These are phyloP conservation scores for Rhynchomys soricoides DNA, from an alignment of 2,113 vertebrate species.

Conservation along the genomic window DNA sequence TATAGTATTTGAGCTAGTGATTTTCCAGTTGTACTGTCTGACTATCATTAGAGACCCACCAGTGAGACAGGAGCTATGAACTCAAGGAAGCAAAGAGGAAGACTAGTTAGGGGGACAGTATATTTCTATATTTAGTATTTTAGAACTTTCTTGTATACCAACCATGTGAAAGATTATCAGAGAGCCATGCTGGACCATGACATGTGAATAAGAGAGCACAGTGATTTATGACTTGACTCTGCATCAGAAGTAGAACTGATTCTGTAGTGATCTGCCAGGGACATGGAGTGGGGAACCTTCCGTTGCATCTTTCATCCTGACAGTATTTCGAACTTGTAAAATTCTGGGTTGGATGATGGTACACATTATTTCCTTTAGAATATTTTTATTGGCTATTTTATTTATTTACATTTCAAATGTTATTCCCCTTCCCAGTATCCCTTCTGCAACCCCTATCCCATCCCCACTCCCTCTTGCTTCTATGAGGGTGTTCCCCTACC, in stretches of 20 bases:
- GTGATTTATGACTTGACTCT: not conserved
- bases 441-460: no score
- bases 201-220: not conserved
- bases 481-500: no score
- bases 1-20: not conserved
- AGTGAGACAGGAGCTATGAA: not conserved
- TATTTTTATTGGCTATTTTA: no score
- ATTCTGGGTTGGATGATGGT: not conserved
- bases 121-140: conserved; percentile 21
- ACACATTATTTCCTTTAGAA: not conserved
- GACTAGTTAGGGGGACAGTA: not conserved
- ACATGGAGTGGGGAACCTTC: not conserved
- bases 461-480: no score
- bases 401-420: no score
- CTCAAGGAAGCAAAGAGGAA: not conserved
- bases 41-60: not conserved
- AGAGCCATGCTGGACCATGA: not conserved
- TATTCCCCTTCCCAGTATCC: no score
- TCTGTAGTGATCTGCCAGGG: not conserved
- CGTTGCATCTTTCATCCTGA: conserved; percentile 4
- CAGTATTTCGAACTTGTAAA: not conserved
- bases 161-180: not conserved
- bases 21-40: not conserved
- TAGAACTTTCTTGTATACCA: not conserved
- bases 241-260: not conserved